Percentiles rank a stretch among this genome's conserved stretches.
phyloP scores from a whole-genome alignment of 2,888 invertebrate genomes.

The Pilophorus perplexus region DNA sequence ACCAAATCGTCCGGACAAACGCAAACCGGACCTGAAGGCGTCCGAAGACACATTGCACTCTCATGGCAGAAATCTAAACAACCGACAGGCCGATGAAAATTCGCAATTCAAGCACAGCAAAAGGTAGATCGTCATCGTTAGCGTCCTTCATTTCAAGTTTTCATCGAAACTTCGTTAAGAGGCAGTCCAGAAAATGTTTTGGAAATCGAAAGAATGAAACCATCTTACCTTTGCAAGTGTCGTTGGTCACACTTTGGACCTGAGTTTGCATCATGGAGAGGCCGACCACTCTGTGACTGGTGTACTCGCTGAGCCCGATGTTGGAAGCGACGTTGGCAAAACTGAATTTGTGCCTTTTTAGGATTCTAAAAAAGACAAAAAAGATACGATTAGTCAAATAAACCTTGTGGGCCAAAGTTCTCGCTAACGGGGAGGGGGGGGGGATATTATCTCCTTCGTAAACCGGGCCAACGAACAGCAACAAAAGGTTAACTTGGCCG shows the following conservation, averaged over 20 bases:
- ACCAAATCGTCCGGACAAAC: slow-evolving; percentile 26
- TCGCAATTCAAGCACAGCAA: background rate
- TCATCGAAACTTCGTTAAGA: background rate
- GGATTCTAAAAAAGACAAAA: no score
- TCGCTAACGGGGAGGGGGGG: no score
- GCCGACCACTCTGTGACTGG: background rate
- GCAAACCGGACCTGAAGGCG: slow-evolving; percentile 12
- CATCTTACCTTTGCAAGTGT: slow-evolving; percentile 35
- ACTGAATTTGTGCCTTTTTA: no score
- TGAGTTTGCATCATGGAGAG: slow-evolving; percentile 15
- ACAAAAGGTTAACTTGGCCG: no score
- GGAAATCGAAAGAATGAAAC: no score
- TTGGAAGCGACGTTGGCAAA: no score
- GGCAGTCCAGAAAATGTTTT: background rate
- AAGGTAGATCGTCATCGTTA: background rate
- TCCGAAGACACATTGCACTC: slow-evolving; percentile 15
- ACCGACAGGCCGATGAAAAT: background rate
- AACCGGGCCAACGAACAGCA: no score
- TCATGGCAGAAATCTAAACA: slow-evolving; percentile 23
- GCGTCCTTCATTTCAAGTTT: background rate
- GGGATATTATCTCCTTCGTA: no score
- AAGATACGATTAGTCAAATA: no score
- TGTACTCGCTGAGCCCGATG: no score
- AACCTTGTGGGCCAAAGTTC: no score
- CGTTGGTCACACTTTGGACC: background rate